Base-by-base conservation (phyloP, 1,140 invertebrate genomes). In the Papilio polyxenes region DNA sequence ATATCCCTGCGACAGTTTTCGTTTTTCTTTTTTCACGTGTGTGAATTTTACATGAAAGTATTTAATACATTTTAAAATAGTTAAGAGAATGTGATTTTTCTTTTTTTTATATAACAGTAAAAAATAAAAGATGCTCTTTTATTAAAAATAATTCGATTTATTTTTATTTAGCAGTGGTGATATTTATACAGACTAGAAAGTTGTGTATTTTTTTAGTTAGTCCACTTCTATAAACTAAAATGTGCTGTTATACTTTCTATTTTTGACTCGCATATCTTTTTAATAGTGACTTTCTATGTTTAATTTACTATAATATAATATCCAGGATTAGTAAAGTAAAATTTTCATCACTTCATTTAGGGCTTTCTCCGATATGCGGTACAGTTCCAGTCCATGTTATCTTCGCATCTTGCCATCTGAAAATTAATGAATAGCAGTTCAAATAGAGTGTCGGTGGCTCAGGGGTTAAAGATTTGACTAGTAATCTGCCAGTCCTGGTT, bases 341-440 rank as follows among this genome's bases (percentile, higher is more conserved):
- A 72, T 75, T 75, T 20, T n/a, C 15, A 75, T 49, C 10, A 37
- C 84, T 83, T 90, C 87, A 92, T 82, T 92, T 92, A 10, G 90
- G 88, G 31, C 89, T 89, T 81, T 95, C 94, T 49, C 92, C 90
- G n/a, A 93, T 89, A 76, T 92, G 90, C 15, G 94, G 94, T 9
- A 89, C 90, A 40, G 90, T 83, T 23, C 94, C 94, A 7, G 92
- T 93, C 94, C 94, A 95, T 56, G 93, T 94, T 17, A 95, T 92
- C 85, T 94, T 94, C 53, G 94, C 94, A 48, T 95, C 94, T 89
- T 95, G 94, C 94, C 94, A 95, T 83, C 94, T 95, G 90, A 80
- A 93, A 92, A 75, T 77, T 23, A n/a, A 51, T 72, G 10, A 40
- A 69, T 31, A 31, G 23, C 23, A 31, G 23, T 31, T 31, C 23